Evolutionary conservation across 92 coral and sea anemone genomes (phyloP).

Genomic region (Zoanthus gigantus): DNA sequence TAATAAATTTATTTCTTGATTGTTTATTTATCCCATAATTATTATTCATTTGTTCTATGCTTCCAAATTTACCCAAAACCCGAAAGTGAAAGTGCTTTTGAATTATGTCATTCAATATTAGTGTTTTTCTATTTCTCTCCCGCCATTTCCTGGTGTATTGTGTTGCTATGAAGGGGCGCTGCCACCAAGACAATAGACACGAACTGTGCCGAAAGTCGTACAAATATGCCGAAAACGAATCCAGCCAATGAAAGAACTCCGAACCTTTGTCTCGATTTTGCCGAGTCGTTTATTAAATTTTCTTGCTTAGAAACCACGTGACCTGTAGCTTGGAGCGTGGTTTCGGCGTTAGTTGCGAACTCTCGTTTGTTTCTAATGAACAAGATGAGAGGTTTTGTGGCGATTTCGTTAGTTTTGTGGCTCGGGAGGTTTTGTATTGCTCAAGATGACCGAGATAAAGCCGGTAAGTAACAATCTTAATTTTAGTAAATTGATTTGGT

Average conservation of each 20-base stretch:
- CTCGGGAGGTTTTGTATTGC: constrained; percentile 24
- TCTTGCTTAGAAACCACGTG: constrained; percentile 21
- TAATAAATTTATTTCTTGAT: background rate
- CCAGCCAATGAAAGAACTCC: constrained; percentile 9
- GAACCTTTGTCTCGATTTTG: background rate
- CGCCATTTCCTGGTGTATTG: constrained; percentile 42
- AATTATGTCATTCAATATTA: background rate
- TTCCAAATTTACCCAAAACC: background rate
- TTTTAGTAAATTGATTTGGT: background rate
- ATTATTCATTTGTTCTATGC: background rate
- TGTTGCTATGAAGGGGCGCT: constrained; percentile 41
- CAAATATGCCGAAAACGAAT: constrained; percentile 5
- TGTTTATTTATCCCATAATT: background rate
- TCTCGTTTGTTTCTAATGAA: background rate
- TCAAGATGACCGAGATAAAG: constrained; percentile 35
- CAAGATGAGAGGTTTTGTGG: constrained; percentile 47
- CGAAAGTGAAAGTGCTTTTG: background rate
- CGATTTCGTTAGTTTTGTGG: constrained; percentile 47
- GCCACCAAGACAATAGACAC: constrained; percentile 2
- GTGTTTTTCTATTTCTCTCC: constrained; percentile 1
- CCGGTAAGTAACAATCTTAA: constrained; percentile 8
- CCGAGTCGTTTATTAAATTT: background rate
- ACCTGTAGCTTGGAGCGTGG: constrained; percentile 48
- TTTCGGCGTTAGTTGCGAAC: constrained; percentile 47
- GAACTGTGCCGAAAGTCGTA: constrained; percentile 27